Conservation (phyloP, 2,113 vertebrate species). For the Siniperca chuatsi region DNA sequence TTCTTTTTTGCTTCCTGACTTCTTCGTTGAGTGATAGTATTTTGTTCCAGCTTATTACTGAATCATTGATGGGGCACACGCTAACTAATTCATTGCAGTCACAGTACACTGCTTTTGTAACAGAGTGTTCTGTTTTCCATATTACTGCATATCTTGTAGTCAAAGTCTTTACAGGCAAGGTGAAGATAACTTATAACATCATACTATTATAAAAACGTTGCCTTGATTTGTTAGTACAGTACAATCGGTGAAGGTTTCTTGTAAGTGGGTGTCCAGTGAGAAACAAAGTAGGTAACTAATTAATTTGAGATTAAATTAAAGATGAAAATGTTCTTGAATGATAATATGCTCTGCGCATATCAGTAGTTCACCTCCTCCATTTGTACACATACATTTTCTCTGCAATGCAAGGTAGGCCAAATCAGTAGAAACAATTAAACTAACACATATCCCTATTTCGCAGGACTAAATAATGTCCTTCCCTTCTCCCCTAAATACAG, state of each 20-base stretch:
- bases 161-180: background rate
- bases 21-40: background rate
- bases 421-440: background rate
- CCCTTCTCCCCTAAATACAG: background rate
- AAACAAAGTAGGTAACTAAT: background rate
- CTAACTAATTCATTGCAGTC: constrained; percentile 36
- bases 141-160: background rate
- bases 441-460: constrained; percentile 9
- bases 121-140: background rate
- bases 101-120: background rate
- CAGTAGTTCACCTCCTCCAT: background rate
- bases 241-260: background rate
- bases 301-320: background rate
- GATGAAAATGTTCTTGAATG: background rate
- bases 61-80: constrained; percentile 20
- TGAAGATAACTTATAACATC: background rate
- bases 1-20: background rate
- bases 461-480: background rate
- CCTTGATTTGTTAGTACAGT: background rate
- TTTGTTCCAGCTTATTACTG: constrained; percentile 33
- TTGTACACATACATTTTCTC: background rate
- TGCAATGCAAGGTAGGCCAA: background rate
- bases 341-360: background rate
- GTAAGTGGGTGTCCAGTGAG: background rate
- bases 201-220: background rate